Evolutionary conservation across 2,888 invertebrate genomes (phyloP), one percentile per base, ranked within the genome.

Genomic region (Iselma pallidipennis): DNA sequence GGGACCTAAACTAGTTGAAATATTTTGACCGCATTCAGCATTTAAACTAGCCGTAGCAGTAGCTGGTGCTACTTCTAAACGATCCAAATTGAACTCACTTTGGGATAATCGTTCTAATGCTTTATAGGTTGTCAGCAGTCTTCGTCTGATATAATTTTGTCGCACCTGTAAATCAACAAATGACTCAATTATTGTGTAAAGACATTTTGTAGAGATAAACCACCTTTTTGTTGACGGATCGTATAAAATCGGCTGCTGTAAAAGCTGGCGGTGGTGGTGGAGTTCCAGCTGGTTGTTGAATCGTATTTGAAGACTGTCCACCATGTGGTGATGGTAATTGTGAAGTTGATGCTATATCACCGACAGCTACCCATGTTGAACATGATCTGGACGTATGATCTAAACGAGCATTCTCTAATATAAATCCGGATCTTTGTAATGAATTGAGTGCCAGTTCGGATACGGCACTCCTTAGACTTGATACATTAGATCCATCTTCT

Each of bases 291-390:
- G 21, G 69, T 57, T 67, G 72, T 3, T 62, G 29, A 4, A 74
- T 70, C 1, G 68, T 73, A 16, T 71, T 68, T 26, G 70, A 72
- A 6, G 83, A 80, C 51, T 82, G 83, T 10, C 86, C 86, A n/a
- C 88, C 88, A 76, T 93, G 93, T 0, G 93, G 93, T 1, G 93
- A 93, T 1, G 94, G 94, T 68, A 94, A 80, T 78, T 93, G 92
- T 0, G 92, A 92, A 0, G 91, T 91, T 55, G 88, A 87, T 1
- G 87, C 86, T 25, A 88, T 83, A 75, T 90, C 90, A 0, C 94
- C 94, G 2, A 93, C 92, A 67, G 90, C 93, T 0, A 93, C 94
- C 93, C 94, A 94, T 0, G 93, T 94, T 66, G 92, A 92, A 80
- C 93, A 92, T 0, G 92, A 92, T 3, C 94, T 84, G 9, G 80